These are phyloP conservation scores for Zoanthus sansibaricus DNA, from an alignment of 92 coral and sea anemone genomes.

Conservation along the genomic window DNA sequence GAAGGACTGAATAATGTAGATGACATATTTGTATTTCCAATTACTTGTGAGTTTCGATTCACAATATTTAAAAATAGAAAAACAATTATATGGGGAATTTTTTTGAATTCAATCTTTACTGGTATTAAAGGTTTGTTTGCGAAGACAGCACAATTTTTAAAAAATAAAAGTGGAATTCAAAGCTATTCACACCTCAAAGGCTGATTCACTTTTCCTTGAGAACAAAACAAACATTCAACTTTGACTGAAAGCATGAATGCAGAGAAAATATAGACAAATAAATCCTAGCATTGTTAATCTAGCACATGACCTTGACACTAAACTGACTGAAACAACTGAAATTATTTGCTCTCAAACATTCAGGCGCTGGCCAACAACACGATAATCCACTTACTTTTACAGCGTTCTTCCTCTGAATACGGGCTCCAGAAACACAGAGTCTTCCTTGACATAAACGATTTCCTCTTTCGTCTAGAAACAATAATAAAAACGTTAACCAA, in stretches of 20 bases:
- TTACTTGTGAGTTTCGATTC: background rate
- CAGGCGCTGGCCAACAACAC: background rate
- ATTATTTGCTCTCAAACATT: background rate
- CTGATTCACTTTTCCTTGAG: background rate
- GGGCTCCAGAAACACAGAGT: conserved; percentile 73
- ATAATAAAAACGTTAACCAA: background rate
- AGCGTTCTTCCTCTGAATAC: conserved; percentile 69
- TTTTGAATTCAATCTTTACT: background rate
- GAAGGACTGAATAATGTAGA: background rate
- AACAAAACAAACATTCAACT: background rate
- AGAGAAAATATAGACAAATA: background rate
- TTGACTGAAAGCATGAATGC: background rate
- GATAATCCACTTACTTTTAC: conserved; percentile 71
- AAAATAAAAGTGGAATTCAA: background rate
- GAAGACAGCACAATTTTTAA: background rate
- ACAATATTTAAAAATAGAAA: background rate
- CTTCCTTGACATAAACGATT: conserved; percentile 77
- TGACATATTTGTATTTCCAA: background rate
- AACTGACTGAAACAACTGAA: background rate
- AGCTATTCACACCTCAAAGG: too few species aligned
- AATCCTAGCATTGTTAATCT: background rate
- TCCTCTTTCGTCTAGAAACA: conserved; percentile 48
- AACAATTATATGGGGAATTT: background rate
- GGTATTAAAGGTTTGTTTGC: background rate
- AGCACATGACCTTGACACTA: background rate